Evolutionary conservation across 1,140 invertebrate species (phyloP), one percentile per base, ranked within the genome.

Genomic region (Zeugodacus cucurbitae): DNA sequence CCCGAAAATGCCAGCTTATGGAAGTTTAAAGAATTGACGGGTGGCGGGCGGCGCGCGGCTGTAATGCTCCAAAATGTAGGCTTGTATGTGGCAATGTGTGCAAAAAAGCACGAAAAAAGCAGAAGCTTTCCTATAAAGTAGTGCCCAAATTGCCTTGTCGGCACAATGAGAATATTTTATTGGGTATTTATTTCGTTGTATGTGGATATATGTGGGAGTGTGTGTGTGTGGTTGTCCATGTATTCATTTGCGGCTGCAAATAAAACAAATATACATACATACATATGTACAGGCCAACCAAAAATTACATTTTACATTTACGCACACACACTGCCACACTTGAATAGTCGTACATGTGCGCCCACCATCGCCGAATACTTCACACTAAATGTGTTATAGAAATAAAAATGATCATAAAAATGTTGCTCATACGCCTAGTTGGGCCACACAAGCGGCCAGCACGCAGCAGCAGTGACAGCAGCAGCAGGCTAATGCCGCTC

Each of bases 311-410:
- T 74, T 74, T 41, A 74, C 67, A 74, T 74, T 37, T 17, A 74
- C 67, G 20, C 67, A 74, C 29, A 34, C 64, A 34, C 20, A 74
- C 34, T 7, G 32, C n/a, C n/a, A 29, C 74, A 10, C 41, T 6
- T 26, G 7, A 3, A 78, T 41, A 74, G 14, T n/a, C n/a, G 20
- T n/a, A 70, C 17, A 11, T 74, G 7, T n/a, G 3, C 22, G 34
- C 74, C 7, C 74, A 7, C 74, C 48, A 22, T 82, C 44, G 41
- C 26, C 41, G 11, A 82, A 82, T 82, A 82, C 34, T 82, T 82
- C 48, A 82, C 74, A 82, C 74, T 82, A 82, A 48, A 82, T 82
- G 74, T 82, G 74, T 48, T 82, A 82, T 82, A 48, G 74, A 82
- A 82, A 82, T 82, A 82, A 82, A 82, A 82, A 82, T 48, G 74